Conservation (phyloP, 2,797 vertebrate species). For the Xiphorhynchus erythropygius region DNA sequence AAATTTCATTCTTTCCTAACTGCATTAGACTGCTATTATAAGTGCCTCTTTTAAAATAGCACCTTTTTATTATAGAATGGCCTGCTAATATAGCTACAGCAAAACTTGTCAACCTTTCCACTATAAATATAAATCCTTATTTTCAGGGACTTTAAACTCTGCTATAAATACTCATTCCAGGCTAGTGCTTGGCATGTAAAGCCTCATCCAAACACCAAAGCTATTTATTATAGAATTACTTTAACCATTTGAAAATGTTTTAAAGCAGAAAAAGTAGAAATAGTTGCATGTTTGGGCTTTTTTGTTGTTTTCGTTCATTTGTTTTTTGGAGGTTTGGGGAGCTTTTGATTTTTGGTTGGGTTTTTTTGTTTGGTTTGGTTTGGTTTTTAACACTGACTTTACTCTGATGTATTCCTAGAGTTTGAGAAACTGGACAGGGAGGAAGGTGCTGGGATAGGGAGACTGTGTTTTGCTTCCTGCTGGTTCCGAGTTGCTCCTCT, state of each 20-base stretch:
- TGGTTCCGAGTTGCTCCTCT: neutral
- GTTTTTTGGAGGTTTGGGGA: too few relatives aligned
- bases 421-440: neutral
- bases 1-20: constrained; percentile 44
- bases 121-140: constrained; percentile 13
- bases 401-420: neutral
- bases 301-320: neutral
- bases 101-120: neutral
- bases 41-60: constrained; percentile 27
- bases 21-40: constrained; percentile 14
- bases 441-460: neutral
- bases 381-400: neutral
- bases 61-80: constrained; percentile 19
- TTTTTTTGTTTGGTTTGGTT: neutral
- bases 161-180: neutral
- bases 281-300: neutral
- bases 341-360: neutral
- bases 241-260: neutral
- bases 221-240: neutral
- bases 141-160: neutral
- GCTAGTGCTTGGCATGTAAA: neutral
- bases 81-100: neutral
- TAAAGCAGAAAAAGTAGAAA: neutral
- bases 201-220: neutral
- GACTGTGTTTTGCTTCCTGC: neutral